These are phyloP conservation scores for Lutra lutra DNA, from an alignment of 2,797 vertebrate species.

Conservation along the genomic window DNA sequence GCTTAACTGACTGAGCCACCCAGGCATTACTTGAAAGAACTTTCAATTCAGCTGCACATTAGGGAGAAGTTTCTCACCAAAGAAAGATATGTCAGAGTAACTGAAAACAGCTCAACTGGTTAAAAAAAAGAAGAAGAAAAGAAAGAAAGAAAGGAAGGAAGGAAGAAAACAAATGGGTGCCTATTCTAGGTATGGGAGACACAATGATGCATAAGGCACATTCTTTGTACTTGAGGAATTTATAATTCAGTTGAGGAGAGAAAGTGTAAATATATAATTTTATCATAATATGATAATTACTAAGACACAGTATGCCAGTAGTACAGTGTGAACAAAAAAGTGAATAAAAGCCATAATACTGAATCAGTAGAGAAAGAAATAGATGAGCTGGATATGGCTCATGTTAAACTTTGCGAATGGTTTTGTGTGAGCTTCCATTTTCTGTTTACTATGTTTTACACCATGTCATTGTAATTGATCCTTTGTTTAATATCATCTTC, in stretches of 20 bases:
- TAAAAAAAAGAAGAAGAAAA: not conserved
- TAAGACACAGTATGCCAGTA: not conserved
- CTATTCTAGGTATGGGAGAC: not conserved
- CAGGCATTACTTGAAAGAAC: not conserved
- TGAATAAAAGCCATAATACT: not conserved
- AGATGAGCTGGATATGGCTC: not conserved
- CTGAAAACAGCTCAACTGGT: not conserved
- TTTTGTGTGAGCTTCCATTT: constrained; percentile 10
- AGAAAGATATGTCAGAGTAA: constrained; percentile 5
- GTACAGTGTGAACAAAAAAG: not conserved
- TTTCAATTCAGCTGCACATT: constrained; percentile 10
- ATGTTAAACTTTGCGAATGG: constrained; percentile 9
- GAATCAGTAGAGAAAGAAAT: constrained; percentile 45
- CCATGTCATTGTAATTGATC: not conserved
- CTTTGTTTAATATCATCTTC: not conserved
- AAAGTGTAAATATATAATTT: constrained; percentile 22
- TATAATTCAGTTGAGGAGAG: constrained; percentile 12
- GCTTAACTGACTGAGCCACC: too few relatives aligned
- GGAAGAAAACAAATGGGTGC: not conserved
- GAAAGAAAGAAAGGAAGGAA: not conserved
- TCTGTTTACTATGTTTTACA: not conserved
- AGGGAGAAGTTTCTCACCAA: constrained; percentile 40
- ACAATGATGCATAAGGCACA: not conserved
- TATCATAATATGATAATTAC: constrained; percentile 13
- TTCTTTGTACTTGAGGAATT: constrained; percentile 49